phyloP scores from a whole-genome alignment of 2,113 vertebrate species.

The Cacatua alba region DNA sequence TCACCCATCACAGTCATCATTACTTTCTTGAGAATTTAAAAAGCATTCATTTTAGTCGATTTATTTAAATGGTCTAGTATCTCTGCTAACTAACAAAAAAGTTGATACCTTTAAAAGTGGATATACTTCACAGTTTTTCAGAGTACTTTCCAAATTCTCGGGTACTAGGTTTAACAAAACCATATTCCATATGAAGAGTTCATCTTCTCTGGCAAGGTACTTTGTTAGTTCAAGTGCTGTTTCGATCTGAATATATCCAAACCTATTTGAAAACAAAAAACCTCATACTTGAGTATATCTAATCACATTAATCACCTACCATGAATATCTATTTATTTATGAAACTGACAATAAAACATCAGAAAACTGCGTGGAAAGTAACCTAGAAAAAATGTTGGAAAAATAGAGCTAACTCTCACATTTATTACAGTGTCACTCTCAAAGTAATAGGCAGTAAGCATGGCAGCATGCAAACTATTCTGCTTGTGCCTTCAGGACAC shows the following conservation, averaged over 20 bases:
- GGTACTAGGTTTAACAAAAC: slow-evolving; percentile 67
- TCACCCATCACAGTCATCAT: neutral
- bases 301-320: neutral
- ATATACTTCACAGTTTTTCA: slow-evolving; percentile 68
- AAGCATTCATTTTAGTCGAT: neutral
- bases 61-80: neutral
- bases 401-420: neutral
- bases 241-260: slow-evolving; percentile 73
- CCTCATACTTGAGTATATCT: neutral
- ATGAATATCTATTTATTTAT: neutral
- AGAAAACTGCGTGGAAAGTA: neutral
- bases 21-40: neutral
- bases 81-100: neutral
- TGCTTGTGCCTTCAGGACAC: neutral
- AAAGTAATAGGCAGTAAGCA: neutral
- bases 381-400: neutral
- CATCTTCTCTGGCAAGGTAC: slow-evolving; percentile 80
- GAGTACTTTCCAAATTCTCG: slow-evolving; percentile 28
- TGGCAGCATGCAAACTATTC: neutral
- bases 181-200: slow-evolving; percentile 72
- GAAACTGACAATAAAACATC: neutral
- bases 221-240: slow-evolving; percentile 77
- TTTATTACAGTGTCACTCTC: neutral
- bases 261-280: slow-evolving; percentile 62
- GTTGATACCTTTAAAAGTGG: slow-evolving; percentile 80